A percentile compares a stretch with the other conserved stretches of the same genome.
Conservation (phyloP, 2,113 vertebrate genomes). For the Nematolebias whitei region DNA sequence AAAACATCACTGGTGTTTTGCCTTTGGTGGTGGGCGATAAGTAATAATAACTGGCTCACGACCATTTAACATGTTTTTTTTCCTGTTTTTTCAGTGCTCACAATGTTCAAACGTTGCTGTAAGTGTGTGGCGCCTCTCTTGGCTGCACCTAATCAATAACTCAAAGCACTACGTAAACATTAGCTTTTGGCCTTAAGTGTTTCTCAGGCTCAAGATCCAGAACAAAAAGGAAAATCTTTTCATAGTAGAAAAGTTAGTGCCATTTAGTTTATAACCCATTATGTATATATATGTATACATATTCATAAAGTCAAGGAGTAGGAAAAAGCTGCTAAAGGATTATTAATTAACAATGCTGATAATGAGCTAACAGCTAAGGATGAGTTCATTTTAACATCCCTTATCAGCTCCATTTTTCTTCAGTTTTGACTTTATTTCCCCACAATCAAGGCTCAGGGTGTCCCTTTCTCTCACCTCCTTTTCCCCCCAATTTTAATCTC, state of each 20-base stretch:
- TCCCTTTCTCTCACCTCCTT: conserved; percentile 6
- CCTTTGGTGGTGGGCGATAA: no score
- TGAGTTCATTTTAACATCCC: conserved; percentile 11
- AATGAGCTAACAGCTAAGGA: not conserved
- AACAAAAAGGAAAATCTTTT: conserved; percentile 11
- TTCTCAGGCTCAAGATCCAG: conserved; percentile 7
- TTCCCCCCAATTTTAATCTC: conserved; percentile 49
- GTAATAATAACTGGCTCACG: not conserved
- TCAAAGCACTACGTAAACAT: conserved; percentile 17
- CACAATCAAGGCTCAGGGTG: conserved; percentile 6
- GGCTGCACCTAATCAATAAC: conserved; percentile 13
- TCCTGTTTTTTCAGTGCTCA: not conserved
- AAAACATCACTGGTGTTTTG: no score
- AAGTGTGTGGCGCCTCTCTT: not conserved
- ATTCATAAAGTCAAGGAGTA: not conserved
- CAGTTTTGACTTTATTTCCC: conserved; percentile 29
- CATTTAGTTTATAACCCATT: not conserved
- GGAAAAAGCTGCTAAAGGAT: not conserved
- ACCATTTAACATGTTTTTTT: not conserved
- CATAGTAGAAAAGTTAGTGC: not conserved
- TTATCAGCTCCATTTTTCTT: conserved; percentile 24
- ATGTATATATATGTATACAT: not conserved
- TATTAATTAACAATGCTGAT: not conserved
- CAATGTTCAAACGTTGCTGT: not conserved
- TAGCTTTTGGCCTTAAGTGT: conserved; percentile 7